Evolutionary conservation across 2,888 invertebrate species (phyloP), one percentile per base, ranked within the genome.

Genomic region (Brachyptera risi): DNA sequence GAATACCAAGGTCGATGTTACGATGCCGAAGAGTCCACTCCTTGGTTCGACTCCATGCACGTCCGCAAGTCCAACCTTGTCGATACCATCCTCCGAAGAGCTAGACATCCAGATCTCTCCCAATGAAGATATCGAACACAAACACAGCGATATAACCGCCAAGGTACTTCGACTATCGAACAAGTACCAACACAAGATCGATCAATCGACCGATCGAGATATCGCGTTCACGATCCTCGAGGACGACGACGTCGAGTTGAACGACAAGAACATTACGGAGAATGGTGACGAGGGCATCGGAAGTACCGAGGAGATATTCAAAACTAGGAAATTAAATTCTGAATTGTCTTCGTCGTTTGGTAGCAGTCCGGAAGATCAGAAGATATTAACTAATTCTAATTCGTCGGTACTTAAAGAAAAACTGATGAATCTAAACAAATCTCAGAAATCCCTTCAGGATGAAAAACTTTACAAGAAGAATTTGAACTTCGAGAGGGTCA

Each of bases 201-300:
- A 38, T 17, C 56, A 57, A n/a, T n/a, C n/a, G n/a, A n/a, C n/a
- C 24, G 60, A 47, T 1, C 37, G 35, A 15, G 51, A 50, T 23
- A 13, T 61, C 35, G 61, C 61, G 15, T 61, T 61, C 40, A 61
- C 61, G 2, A 56, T 61, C 40, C 56, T 61, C 23, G 50, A 51
- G 15, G 57, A 61, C 15, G 61, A 61, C 50, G 50, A 37, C 40
- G 35, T 50, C 13, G 57, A 61, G 9, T 11, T 54, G n/a, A 31
- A 51, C 3, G 54, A 54, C 35, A 19, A 19, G 21, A 35, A 37
- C 54, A 19, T 19, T 11, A 5, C 31, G 31, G 54, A 37, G n/a
- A 24, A 57, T 23, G 26, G 26, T 2, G 37, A 27, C 31, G 60
- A 42, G 24, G 56, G 37, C 13, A 56, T 38, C 40, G 56, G 50